Evolutionary conservation across 2,113 vertebrate species (phyloP), one percentile per base, ranked within the genome.

Genomic region (Mustela lutreola): DNA sequence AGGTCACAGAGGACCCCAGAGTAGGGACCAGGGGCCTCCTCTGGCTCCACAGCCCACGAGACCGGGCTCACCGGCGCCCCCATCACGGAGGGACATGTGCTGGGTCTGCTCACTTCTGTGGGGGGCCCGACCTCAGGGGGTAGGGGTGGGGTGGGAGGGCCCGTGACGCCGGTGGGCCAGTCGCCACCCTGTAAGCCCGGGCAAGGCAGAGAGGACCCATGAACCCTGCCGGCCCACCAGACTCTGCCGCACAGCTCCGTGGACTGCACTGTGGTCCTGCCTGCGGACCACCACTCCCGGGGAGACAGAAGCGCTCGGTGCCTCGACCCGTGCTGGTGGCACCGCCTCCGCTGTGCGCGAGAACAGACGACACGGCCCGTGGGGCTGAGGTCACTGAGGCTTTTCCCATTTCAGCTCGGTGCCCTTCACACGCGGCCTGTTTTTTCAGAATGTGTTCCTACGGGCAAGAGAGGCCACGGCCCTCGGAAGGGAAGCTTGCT

Each of bases 241-340:
- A 22, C 18, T n/a, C 28, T 39, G 58, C 58, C 1, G 14, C 28
- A 10, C 10, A 36, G 58, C 21, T 53, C 80, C 11, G 2, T 7
- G 70, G 62, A 16, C 2, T 1, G 33, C 4, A 26, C 2, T 0
- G 63, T 1, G 15, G 10, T 7, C 0, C 11, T 1, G 16, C 80
- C 12, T 19, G 15, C 0, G 18, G 22, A 22, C 21, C 58, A 1
- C 21, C 5, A 1, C 31, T 4, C 12, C 12, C 0, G 0, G 11
- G 63, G 26, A 53, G 89, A 15, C 5, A 9, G 10, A 33, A 2
- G 16, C 18, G 4, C 50, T 39, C 2, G 0, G 0, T 7, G 60
- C 26, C 24, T 26, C 58, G 8, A 4, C 9, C 62, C 16, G 1
- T 0, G 7, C 45, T 1, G 5, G 42, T 0, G 16, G 33, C 0